Evolutionary conservation across 1,140 invertebrate genomes (phyloP), one percentile per base, ranked within the genome.

Genomic region (Caerostris darwini): DNA sequence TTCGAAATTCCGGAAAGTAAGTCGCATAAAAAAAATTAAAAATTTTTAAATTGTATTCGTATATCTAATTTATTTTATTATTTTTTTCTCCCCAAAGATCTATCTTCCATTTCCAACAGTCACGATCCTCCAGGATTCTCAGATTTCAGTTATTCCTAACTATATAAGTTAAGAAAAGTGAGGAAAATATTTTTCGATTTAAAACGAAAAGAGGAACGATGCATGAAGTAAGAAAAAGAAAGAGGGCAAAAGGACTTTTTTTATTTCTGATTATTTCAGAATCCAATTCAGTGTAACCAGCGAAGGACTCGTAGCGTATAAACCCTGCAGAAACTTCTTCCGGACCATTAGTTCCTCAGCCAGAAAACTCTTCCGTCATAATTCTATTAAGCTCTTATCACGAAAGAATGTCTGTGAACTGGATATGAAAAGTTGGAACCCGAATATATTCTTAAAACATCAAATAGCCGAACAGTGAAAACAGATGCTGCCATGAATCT

Each of bases 331-430:
- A 89, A 69, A 53, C 64, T 67, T 56, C 64, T 89, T 69, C 69
- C 64, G 87, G 87, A 7, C 87, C 87, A 89, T 89, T 89, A 89
- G 87, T 89, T 89, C 53, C 50, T 12, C 34, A n/a, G n/a, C 64
- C 64, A 71, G 64, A 34, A 34, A 89, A 89, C 64, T 89, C 87
- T 69, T 89, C 64, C 61, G 50, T 89, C 59, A 69, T 89, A 89
- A 89, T 89, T 89, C 87, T 89, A 89, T 89, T 89, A 89, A 89
- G 87, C 50, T 89, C 61, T 34, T 69, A 69, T 89, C 87, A 89
- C n/a, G 87, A 89, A 89, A 89, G 87, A 89, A 69, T 89, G 50
- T 89, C 87, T 89, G 61, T 10, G 50, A 89, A 54, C 61, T 89
- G 87, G 64, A 89, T 69, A 71, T 69, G 64, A 69, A 69, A 69